Evolutionary conservation across 2,113 vertebrate genomes (phyloP).

Genomic region (Tenrec ecaudatus): DNA sequence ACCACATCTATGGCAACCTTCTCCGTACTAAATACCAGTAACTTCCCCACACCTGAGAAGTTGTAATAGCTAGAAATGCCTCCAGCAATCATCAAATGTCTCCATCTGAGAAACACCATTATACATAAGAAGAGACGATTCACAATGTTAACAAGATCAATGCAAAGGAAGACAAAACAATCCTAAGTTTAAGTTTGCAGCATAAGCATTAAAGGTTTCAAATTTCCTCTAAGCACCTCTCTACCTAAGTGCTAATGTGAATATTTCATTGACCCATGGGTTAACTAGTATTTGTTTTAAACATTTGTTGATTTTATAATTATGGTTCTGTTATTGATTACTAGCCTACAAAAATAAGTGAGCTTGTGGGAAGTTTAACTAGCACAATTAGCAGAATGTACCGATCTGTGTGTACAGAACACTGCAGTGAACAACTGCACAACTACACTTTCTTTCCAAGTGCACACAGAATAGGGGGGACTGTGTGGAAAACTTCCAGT

Average conservation of each 20-base stretch:
- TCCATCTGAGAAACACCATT: too few species aligned
- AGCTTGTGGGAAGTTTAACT: not conserved
- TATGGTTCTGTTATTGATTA: conserved; percentile 30
- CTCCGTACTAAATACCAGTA: too few species aligned
- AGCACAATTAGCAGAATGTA: not conserved
- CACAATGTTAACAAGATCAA: too few species aligned
- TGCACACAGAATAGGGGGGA: not conserved
- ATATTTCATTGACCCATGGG: not conserved
- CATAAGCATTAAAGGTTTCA: too few species aligned
- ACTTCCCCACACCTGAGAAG: too few species aligned
- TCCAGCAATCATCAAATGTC: too few species aligned
- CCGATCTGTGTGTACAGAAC: not conserved
- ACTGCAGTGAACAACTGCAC: not conserved
- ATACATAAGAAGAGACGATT: too few species aligned
- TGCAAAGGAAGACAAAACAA: too few species aligned
- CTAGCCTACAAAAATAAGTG: conserved; percentile 1
- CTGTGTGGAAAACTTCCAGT: too few species aligned
- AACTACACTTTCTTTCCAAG: conserved; percentile 11
- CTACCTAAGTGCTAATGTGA: not conserved
- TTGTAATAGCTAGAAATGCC: too few species aligned
- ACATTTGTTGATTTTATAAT: conserved; percentile 29
- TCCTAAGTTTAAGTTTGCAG: too few species aligned
- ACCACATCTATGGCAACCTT: too few species aligned
- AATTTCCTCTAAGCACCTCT: not conserved
- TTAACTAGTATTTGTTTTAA: conserved; percentile 34